These are phyloP conservation scores for Sarcophaga subvicina DNA, from an alignment of 2,888 invertebrate species.

Conservation along the genomic window DNA sequence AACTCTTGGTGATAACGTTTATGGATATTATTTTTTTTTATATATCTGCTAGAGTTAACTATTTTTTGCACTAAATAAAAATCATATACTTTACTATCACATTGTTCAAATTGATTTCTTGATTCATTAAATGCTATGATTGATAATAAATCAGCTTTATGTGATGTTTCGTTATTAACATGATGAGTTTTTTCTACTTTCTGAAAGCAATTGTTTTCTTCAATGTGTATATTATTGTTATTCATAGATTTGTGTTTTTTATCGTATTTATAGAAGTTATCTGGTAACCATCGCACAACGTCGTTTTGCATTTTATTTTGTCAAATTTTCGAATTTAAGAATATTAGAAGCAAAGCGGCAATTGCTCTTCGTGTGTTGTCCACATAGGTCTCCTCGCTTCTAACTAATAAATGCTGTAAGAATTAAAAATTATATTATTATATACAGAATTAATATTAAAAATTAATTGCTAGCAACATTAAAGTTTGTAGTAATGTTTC, in stretches of 20 bases:
- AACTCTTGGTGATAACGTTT: conserved; percentile 48
- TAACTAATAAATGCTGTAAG: neutral
- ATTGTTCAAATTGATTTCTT: conserved; percentile 57
- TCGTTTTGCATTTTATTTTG: conserved; percentile 79
- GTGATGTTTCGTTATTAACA: conserved; percentile 42
- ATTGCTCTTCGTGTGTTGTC: conserved; percentile 13
- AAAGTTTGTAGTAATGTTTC: too few species aligned
- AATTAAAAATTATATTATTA: neutral
- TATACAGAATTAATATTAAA: neutral
- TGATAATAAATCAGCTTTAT: conserved; percentile 30
- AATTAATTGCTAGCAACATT: too few species aligned
- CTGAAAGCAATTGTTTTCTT: conserved; percentile 33
- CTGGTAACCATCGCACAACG: conserved; percentile 80
- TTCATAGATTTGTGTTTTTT: conserved; percentile 38
- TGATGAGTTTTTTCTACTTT: conserved; percentile 21
- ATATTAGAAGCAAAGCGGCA: neutral
- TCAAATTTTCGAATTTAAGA: neutral
- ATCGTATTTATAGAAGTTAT: conserved; percentile 63
- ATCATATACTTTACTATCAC: conserved; percentile 64
- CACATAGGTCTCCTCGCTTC: conserved; percentile 11
- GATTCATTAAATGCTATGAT: conserved; percentile 50
- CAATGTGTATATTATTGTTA: conserved; percentile 59
- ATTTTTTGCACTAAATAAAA: conserved; percentile 63
- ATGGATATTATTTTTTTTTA: conserved; percentile 34
- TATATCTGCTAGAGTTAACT: conserved; percentile 54